These are phyloP conservation scores for Xerus rutilus DNA, from an alignment of 2,797 vertebrate species.

Conservation along the genomic window DNA sequence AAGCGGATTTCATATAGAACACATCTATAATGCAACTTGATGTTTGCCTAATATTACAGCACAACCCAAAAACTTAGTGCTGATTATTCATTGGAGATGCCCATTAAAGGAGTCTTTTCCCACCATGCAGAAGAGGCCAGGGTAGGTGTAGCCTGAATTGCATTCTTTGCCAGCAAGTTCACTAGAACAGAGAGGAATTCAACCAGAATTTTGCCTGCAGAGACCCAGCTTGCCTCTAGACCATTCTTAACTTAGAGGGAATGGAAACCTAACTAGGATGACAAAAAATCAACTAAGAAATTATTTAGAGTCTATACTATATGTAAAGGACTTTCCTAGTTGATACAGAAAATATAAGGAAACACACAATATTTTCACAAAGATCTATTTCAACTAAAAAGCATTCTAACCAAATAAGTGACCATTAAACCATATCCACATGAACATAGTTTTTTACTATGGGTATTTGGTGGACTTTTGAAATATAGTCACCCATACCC, in stretches of 20 bases:
- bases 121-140: neutral
- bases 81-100: neutral
- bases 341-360: neutral
- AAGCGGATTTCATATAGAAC: conserved; percentile 51
- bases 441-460: conserved; percentile 41
- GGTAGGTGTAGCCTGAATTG: neutral
- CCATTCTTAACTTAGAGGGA: conserved; percentile 38
- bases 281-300: neutral
- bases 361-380: neutral
- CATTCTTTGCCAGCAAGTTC: neutral
- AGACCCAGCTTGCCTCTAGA: neutral
- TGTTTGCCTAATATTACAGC: conserved; percentile 34
- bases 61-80: conserved; percentile 33
- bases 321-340: neutral
- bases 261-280: neutral
- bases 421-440: neutral
- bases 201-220: neutral
- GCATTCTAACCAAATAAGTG: neutral
- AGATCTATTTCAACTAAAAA: neutral
- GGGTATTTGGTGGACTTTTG: neutral
- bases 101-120: neutral
- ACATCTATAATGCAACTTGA: conserved; percentile 42
- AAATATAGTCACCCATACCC: neutral
- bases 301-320: neutral
- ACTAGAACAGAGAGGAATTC: neutral